A percentile compares a stretch with the other conserved stretches of the same genome.
phyloP scores from a whole-genome alignment of 1,140 invertebrate genomes.

The Helicoverpa zea region DNA sequence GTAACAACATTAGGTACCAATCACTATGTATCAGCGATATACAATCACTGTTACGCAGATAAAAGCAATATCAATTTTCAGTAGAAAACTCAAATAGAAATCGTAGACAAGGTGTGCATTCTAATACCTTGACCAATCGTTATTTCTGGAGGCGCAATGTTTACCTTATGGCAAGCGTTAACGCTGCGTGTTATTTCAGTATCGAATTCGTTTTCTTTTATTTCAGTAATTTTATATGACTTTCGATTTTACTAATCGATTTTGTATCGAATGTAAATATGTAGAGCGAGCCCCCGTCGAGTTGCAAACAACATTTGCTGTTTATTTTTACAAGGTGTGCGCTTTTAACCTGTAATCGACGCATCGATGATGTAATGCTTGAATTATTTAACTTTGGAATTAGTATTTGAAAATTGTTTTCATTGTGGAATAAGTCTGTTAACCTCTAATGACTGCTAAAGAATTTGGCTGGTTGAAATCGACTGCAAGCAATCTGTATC shows the following conservation, averaged over 20 bases:
- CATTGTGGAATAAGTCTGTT: not conserved
- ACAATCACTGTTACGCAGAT: too few relatives aligned
- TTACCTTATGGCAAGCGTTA: conserved; percentile 72
- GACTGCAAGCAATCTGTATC: too few relatives aligned
- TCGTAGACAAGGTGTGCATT: conserved; percentile 64
- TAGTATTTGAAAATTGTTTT: not conserved
- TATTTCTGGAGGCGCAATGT: conserved; percentile 75
- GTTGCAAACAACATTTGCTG: conserved; percentile 56
- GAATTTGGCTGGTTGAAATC: too few relatives aligned
- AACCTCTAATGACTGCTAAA: too few relatives aligned
- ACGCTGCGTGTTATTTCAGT: conserved; percentile 71
- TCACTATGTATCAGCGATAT: too few relatives aligned
- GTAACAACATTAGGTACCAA: too few relatives aligned
- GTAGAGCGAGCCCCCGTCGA: conserved; percentile 50
- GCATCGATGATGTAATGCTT: conserved; percentile 1
- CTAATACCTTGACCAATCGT: conserved; percentile 71
- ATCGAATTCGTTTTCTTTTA: conserved; percentile 77
- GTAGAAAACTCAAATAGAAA: conserved; percentile 53
- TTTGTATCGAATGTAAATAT: conserved; percentile 63
- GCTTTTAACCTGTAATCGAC: not conserved
- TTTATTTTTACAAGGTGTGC: conserved; percentile 47
- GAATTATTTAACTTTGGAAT: not conserved
- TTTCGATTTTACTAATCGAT: conserved; percentile 62
- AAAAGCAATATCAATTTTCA: conserved; percentile 15
- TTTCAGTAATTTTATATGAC: conserved; percentile 79